Percentiles rank a stretch among this genome's conserved stretches.
These are phyloP conservation scores for Phortica okadai DNA, from an alignment of 2,888 invertebrate genomes.

Conservation along the genomic window DNA sequence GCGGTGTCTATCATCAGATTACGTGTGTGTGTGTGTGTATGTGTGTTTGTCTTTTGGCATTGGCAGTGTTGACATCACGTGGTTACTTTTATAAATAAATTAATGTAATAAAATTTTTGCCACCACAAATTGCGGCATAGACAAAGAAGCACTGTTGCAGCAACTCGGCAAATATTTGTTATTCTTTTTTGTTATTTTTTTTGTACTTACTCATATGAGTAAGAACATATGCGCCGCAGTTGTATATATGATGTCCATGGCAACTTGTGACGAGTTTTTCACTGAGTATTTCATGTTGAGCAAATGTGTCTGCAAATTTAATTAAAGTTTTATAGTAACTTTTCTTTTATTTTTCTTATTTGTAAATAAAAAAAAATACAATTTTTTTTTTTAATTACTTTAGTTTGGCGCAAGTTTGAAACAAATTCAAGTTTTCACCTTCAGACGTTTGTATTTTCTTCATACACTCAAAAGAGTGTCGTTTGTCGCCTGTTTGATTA, in stretches of 20 bases:
- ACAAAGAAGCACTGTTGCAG: conserved; percentile 1
- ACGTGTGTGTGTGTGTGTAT: background rate
- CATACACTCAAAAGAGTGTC: background rate
- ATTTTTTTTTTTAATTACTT: background rate
- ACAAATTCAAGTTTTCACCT: background rate
- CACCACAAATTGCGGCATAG: conserved; percentile 25
- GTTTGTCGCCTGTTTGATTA: conserved; percentile 1
- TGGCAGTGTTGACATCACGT: conserved; percentile 19
- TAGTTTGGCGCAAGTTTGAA: background rate
- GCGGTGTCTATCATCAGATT: background rate
- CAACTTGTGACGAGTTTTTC: background rate
- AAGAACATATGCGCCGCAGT: conserved; percentile 9
- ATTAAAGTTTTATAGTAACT: conserved; percentile 29
- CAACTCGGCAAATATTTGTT: background rate
- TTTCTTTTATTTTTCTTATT: background rate
- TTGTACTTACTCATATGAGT: background rate
- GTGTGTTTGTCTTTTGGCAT: conserved; percentile 25
- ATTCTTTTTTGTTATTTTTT: background rate
- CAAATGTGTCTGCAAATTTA: conserved; percentile 29
- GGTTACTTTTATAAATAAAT: conserved; percentile 33
- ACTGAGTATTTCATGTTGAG: background rate
- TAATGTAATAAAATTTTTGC: conserved; percentile 33
- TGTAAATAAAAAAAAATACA: too few species aligned
- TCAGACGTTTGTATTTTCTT: background rate
- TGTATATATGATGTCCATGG: conserved; percentile 17